Conservation (phyloP, 2,888 invertebrate species). For the Drosophila kokeensis region DNA sequence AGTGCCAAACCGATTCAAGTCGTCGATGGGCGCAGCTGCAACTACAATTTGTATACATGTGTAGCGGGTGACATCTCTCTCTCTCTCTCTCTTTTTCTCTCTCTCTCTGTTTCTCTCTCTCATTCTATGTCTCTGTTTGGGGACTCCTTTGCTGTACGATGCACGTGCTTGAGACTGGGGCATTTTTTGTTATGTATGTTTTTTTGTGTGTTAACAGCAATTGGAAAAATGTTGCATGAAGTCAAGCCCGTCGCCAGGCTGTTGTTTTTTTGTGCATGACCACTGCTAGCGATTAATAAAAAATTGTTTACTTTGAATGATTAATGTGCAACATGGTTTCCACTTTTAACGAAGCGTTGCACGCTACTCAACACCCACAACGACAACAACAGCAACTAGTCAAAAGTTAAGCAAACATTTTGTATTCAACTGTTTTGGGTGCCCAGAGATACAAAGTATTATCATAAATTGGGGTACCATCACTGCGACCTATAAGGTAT, state of each 20-base stretch:
- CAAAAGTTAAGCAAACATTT: constrained; percentile 55
- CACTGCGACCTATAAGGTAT: too few relatives aligned
- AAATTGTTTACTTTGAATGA: constrained; percentile 81
- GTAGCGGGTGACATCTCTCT: constrained; percentile 36
- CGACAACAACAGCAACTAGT: constrained; percentile 24
- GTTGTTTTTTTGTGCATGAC: constrained; percentile 26
- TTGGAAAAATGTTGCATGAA: constrained; percentile 76
- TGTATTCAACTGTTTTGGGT: constrained; percentile 6
- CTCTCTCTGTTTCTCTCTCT: background rate
- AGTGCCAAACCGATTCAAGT: constrained; percentile 36
- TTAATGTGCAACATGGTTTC: constrained; percentile 79
- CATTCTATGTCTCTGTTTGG: constrained; percentile 39
- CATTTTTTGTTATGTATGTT: constrained; percentile 19
- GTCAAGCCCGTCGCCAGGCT: constrained; percentile 20
- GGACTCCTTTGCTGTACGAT: constrained; percentile 38
- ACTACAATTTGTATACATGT: constrained; percentile 77
- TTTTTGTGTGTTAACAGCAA: constrained; percentile 53
- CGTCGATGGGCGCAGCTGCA: constrained; percentile 60
- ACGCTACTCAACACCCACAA: constrained; percentile 35
- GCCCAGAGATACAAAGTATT: background rate
- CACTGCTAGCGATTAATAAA: constrained; percentile 76
- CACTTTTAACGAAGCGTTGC: constrained; percentile 66
- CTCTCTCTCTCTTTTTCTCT: constrained; percentile 19
- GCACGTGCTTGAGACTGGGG: constrained; percentile 64
- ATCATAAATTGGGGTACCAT: too few relatives aligned